These are phyloP conservation scores for Odocoileus hemionus DNA, from an alignment of 2,113 vertebrate genomes.

Conservation along the genomic window DNA sequence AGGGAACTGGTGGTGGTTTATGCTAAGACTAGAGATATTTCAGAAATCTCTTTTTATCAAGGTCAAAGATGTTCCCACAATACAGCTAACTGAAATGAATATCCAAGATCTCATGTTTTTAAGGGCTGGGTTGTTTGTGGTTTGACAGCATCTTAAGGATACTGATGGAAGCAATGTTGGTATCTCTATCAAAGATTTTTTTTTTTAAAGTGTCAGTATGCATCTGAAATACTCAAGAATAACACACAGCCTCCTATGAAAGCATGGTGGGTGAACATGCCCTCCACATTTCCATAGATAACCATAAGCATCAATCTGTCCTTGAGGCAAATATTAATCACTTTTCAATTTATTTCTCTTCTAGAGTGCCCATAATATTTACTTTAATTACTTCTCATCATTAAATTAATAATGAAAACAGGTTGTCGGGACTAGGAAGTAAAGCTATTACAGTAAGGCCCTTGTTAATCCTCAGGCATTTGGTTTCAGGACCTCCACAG, in stretches of 20 bases:
- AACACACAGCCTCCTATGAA: not conserved
- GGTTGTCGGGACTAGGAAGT: not conserved
- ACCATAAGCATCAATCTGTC: not conserved
- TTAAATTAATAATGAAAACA: not conserved
- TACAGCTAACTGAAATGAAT: not conserved
- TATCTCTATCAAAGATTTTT: not conserved
- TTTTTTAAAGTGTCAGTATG: not conserved
- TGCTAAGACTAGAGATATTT: not conserved
- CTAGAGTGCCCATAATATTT: not conserved
- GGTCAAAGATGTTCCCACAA: not conserved
- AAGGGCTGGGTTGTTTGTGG: not conserved
- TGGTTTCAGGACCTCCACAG: not conserved
- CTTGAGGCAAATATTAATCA: not conserved
- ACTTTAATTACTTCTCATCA: not conserved
- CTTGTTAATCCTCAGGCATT: not conserved
- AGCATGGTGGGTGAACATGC: not conserved
- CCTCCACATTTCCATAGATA: not conserved
- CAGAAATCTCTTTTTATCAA: not conserved
- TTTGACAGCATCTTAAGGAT: not conserved
- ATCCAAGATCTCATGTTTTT: not conserved
- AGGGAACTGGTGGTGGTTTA: not conserved
- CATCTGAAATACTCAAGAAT: not conserved
- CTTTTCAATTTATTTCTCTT: not conserved
- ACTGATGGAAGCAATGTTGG: not conserved
- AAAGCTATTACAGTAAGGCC: not conserved